phyloP scores from a whole-genome alignment of 2,888 invertebrate genomes.

The Agrilus biguttatus region DNA sequence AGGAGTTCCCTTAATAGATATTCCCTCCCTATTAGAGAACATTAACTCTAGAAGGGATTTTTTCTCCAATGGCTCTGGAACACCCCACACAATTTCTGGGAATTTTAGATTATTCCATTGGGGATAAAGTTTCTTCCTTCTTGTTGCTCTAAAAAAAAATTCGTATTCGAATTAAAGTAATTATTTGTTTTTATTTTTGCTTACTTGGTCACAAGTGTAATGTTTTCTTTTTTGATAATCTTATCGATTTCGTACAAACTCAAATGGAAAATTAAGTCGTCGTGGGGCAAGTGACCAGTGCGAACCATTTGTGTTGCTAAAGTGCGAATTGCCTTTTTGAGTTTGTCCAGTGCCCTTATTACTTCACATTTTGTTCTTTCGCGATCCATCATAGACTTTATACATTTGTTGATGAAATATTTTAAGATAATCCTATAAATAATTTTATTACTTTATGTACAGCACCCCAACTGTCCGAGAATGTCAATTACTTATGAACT shows the following conservation, averaged over 20 bases:
- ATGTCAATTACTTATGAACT: no score
- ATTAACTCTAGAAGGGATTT: neutral
- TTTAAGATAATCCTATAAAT: conserved; percentile 40
- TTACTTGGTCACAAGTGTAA: conserved; percentile 46
- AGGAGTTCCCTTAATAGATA: conserved; percentile 41
- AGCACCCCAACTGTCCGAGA: no score
- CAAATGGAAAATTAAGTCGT: conserved; percentile 52
- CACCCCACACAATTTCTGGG: conserved; percentile 38
- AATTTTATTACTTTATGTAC: no score
- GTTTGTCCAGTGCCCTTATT: conserved; percentile 39
- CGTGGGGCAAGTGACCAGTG: conserved; percentile 48
- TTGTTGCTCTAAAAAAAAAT: conserved; percentile 41
- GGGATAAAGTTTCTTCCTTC: conserved; percentile 45
- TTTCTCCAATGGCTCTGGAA: conserved; percentile 9
- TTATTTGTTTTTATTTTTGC: conserved; percentile 12
- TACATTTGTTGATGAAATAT: conserved; percentile 44
- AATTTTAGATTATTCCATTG: conserved; percentile 47
- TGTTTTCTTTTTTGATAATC: conserved; percentile 38
- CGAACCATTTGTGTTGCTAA: conserved; percentile 43
- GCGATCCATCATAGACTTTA: conserved; percentile 44
- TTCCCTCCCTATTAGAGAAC: conserved; percentile 3
- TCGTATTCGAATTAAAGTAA: neutral
- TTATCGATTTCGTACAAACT: conserved; percentile 47
- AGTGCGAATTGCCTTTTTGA: conserved; percentile 42
- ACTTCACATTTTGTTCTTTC: conserved; percentile 52